Evolutionary conservation across 2,797 vertebrate species (phyloP).

Genomic region (Prunella strophiata): DNA sequence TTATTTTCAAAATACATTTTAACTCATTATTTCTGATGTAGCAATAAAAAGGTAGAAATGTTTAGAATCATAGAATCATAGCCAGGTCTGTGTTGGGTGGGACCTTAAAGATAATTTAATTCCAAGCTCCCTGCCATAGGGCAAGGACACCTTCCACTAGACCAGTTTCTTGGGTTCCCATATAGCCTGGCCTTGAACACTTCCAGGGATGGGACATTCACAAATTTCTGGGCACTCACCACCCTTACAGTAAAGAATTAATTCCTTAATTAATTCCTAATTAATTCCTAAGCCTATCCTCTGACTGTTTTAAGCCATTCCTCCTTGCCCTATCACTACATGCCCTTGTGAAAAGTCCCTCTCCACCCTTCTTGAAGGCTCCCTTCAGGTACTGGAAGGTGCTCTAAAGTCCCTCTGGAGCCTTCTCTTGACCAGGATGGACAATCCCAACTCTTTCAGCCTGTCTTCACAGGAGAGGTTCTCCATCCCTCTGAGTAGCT

Average conservation of each 20-base stretch:
- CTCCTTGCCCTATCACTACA: neutral
- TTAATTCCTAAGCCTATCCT: neutral
- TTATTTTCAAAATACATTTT: neutral
- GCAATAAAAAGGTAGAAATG: neutral
- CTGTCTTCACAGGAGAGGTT: neutral
- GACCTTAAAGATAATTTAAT: neutral
- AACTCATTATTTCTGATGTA: neutral
- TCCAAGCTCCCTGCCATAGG: neutral
- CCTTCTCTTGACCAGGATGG: too few relatives aligned
- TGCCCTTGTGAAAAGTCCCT: neutral
- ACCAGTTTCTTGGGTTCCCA: neutral
- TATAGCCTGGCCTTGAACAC: neutral
- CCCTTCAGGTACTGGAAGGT: neutral
- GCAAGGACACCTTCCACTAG: neutral
- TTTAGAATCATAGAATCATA: neutral
- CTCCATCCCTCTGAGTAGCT: neutral
- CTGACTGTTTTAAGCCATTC: neutral
- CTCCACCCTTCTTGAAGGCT: neutral
- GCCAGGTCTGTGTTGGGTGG: neutral
- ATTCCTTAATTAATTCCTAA: neutral
- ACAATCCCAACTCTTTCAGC: neutral
- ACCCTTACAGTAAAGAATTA: neutral
- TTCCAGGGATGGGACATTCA: neutral
- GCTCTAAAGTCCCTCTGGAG: neutral
- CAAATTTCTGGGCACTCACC: neutral